Base-by-base conservation (phyloP, 2,113 vertebrate genomes). In the Puffinus mauretanicus region DNA sequence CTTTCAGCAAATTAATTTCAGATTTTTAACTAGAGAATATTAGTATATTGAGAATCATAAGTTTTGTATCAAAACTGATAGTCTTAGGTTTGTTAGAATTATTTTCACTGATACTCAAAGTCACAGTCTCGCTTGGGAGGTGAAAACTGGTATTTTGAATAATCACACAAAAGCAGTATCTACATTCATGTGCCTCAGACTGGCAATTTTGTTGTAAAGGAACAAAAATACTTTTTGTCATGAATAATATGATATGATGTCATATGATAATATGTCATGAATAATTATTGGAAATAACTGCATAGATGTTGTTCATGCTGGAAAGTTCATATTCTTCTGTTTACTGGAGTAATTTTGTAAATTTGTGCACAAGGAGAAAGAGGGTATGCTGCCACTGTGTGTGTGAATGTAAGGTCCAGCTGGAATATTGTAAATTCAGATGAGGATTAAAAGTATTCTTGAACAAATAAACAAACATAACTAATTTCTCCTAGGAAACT, bases 1-100 rank as follows among this genome's bases (percentile, higher is more conserved):
- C 22, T 57, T 57, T 27, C 15, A 71, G 46, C 62, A 46, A n/a
- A 30, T 65, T 14, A 14, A 29, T 46, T 84, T 54, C n/a, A 38
- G 8, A 4, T 70, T 84, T n/a, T 24, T 61, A 9, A 11, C 6
- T 70, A 5, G 10, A 22, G 30, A 22, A 8, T 62, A 21, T 32
- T 19, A 11, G 25, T 57, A 17, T 36, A 2, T n/a, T 29, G 51
- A 72, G 27, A 58, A 62, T 38, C 0, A 0, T 26, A n/a, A 52
- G 2, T n/a, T 88, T 84, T 36, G 58, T 13, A 32, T 92, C 49
- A 75, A 42, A 76, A n/a, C 29, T 40, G 21, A 7, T 22, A 25
- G 7, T 11, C 24, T 85, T 71, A 7, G 9, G 11, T 82, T 82
- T 67, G 32, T 46, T 44, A 30, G 24, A 77, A 60, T 72, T 44